A percentile compares a stretch with the other conserved stretches of the same genome.
Evolutionary conservation across 2,797 vertebrate species (phyloP).

Genomic region (Thaleichthys pacificus): DNA sequence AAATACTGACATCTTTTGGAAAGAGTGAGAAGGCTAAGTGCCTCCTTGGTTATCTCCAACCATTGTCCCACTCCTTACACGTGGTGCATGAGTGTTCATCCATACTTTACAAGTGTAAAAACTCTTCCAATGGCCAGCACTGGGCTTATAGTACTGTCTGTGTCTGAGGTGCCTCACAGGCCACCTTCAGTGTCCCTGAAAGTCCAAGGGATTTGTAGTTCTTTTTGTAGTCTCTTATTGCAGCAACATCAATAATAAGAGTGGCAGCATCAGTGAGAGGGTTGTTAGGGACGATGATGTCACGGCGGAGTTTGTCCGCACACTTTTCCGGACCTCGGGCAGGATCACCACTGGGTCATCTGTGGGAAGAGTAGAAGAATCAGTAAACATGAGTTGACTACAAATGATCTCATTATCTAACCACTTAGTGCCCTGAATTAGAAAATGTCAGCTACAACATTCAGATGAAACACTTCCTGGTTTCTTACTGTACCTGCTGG

Average conservation of each 20-base stretch:
- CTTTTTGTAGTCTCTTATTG: constrained; percentile 61
- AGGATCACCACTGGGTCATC: constrained; percentile 80
- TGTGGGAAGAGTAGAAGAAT: constrained; percentile 55
- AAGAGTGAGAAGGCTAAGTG: constrained; percentile 39
- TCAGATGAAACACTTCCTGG: constrained; percentile 25
- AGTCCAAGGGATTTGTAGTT: constrained; percentile 48
- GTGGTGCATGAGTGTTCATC: constrained; percentile 46
- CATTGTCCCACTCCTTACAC: constrained; percentile 37
- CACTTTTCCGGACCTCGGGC: constrained; percentile 80
- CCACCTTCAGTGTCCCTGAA: constrained; percentile 68
- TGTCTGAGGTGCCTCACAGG: constrained; percentile 65
- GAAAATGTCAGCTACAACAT: constrained; percentile 31
- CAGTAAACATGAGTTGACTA: constrained; percentile 11
- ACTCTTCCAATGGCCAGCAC: constrained; percentile 73
- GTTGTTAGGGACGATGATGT: constrained; percentile 55
- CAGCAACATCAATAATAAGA: constrained; percentile 71
- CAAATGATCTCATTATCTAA: constrained; percentile 26
- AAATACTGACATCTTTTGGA: constrained; percentile 48
- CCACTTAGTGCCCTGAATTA: background rate
- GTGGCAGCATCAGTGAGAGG: constrained; percentile 67
- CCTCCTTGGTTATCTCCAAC: constrained; percentile 42
- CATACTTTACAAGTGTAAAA: constrained; percentile 51
- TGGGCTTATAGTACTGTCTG: constrained; percentile 51
- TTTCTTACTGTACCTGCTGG: constrained; percentile 70
- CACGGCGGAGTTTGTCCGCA: constrained; percentile 71